Base-by-base conservation (phyloP, 2,888 invertebrate species). In the Notodonta dromedarius region DNA sequence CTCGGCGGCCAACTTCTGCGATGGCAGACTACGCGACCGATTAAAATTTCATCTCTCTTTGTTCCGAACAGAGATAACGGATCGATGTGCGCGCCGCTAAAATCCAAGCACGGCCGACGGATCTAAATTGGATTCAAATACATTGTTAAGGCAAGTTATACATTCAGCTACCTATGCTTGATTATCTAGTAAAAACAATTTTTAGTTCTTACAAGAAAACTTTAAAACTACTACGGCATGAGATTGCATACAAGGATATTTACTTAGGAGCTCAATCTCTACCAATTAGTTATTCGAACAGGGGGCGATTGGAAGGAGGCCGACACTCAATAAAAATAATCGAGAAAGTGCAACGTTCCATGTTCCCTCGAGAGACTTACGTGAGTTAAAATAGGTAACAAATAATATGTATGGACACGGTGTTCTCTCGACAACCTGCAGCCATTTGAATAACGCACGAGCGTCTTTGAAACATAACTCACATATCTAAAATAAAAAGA, bases 11-110 rank as follows among this genome's bases (percentile, higher is more conserved):
- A 86, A 85, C 86, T 88, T 87, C 86, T 78, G 77, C 82, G 82
- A 83, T 80, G 81, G 84, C 83, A 87, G 88, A 88, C 87, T 84
- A 85, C 84, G 84, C 84, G 84, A 86, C 86, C 89, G 88, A 92
- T 93, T 92, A 93, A 92, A 93, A 88, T 91, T 93, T 93, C 91
- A 93, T 90, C 83, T 84, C 89, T 87, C 88, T 89, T 89, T 89
- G 91, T 91, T 86, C 85, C 80, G 73, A 83, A 79, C 84, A 83
- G 82, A 84, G 87, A 88, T 87, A 88, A 82, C 85, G 80, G 89
- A 90, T 90, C 90, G 87, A 89, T 90, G 80, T 80, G 78, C 79
- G 78, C 79, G 74, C 81, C 79, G 82, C 84, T 90, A 87, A 87
- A 87, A 82, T 83, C 76, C 74, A 73, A 79, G 83, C 78, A 84